Evolutionary conservation across 2,797 vertebrate genomes (phyloP).

Genomic region (Bradypodion ventrale): DNA sequence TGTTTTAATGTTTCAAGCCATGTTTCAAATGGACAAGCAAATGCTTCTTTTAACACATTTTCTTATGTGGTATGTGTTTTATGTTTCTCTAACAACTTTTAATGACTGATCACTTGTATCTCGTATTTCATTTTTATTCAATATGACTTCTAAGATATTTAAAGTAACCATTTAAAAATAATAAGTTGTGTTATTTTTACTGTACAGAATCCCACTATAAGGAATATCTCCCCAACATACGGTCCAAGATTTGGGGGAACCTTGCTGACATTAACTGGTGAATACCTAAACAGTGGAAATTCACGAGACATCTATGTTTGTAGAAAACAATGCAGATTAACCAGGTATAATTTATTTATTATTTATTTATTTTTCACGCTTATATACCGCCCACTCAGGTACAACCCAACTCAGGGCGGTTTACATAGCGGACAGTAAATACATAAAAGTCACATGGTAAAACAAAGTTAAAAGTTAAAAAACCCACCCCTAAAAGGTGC

Average conservation of each 20-base stretch:
- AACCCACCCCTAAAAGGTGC: no score
- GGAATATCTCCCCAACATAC: slow-evolving; percentile 87
- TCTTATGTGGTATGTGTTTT: slow-evolving; percentile 88
- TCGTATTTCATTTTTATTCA: slow-evolving; percentile 44
- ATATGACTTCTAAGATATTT: slow-evolving; percentile 24
- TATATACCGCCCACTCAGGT: no score
- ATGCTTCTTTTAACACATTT: slow-evolving; percentile 80
- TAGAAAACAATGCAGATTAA: slow-evolving; percentile 76
- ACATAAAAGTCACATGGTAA: no score
- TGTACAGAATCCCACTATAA: slow-evolving; percentile 86
- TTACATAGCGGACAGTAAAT: no score
- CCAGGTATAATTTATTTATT: slow-evolving; percentile 77
- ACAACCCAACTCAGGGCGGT: no score
- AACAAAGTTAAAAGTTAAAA: no score
- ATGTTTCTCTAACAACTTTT: slow-evolving; percentile 28
- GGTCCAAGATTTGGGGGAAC: slow-evolving; percentile 93
- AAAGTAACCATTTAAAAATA: background rate
- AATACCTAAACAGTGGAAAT: slow-evolving; percentile 87
- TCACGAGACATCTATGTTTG: slow-evolving; percentile 85
- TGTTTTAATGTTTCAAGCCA: slow-evolving; percentile 81
- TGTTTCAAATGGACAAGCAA: slow-evolving; percentile 83
- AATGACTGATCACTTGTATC: background rate
- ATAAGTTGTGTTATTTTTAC: slow-evolving; percentile 32
- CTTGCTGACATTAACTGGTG: slow-evolving; percentile 88
- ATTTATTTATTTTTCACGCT: no score